Evolutionary conservation across 2,113 vertebrate genomes (phyloP), one percentile per base, ranked within the genome.

Genomic region (Maccullochella peelii): DNA sequence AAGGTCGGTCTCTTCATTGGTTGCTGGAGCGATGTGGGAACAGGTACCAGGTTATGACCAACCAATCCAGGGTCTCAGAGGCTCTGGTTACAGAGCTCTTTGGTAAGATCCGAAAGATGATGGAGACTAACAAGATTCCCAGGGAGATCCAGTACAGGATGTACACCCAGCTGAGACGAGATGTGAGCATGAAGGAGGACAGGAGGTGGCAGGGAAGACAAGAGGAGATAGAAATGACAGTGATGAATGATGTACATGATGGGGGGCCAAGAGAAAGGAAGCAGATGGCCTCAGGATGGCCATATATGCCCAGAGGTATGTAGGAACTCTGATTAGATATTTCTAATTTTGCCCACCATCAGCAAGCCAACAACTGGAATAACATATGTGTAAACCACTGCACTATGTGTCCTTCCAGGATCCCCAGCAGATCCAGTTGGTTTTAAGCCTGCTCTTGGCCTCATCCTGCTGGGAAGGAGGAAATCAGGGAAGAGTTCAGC

Each of bases 391-490:
- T 61, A 25, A 72, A 38, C 2, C 1, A n/a, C 5, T 52, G 12
- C 23, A 6, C 5, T 55, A 5, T 72, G 9, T 75, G 59, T 82
- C 2, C 6, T 36, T 80, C 10, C 49, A 82, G 77, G 4, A 25
- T 30, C 42, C 10, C 14, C 20, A 44, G 42, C 11, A 38, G 57
- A 23, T 0, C 52, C 4, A 8, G 16, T 0, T 23, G 5, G 3
- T 38, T 9, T 12, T 6, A 66, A 30, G 12, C 57, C 77, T 5
- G 52, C 54, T 2, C 70, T 92, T 2, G 12, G 71, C 23, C 77
- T 94, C 15, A 57, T 94, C 52, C 80, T 93, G 23, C 80, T 93
- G n/a, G 93, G 93, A 14, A 84, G 91, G 75, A 91, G 90, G 25
- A 80, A 49, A 14, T 85, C 93, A 18, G 91, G 90, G 16, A 94